These are phyloP conservation scores for Ceratosolen fusciceps DNA, from an alignment of 1,140 invertebrate species.

Conservation along the genomic window DNA sequence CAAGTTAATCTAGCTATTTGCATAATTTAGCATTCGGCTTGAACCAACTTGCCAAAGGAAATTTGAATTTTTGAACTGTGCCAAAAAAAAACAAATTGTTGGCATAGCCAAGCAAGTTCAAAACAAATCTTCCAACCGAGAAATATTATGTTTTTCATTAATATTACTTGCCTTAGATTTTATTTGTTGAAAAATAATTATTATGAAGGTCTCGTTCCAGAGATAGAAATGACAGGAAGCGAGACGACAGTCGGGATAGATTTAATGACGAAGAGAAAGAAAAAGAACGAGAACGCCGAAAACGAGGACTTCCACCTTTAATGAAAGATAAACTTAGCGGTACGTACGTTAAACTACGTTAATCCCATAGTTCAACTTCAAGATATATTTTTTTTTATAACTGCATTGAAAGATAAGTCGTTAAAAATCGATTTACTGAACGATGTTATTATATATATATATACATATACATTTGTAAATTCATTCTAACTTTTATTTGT, in stretches of 20 bases:
- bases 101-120: constrained; percentile 34
- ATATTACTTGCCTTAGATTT: not conserved
- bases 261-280: constrained; percentile 83
- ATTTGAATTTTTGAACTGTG: constrained; percentile 39
- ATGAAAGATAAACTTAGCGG: constrained; percentile 89
- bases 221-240: constrained; percentile 73
- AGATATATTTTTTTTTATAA: not conserved
- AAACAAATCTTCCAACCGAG: not conserved
- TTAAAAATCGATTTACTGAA: not conserved
- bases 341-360: constrained; percentile 70
- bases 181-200: constrained; percentile 18
- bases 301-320: constrained; percentile 89
- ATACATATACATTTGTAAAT: not conserved
- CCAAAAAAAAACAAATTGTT: not conserved
- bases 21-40: constrained; percentile 33
- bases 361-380: too few relatives aligned
- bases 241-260: constrained; percentile 73
- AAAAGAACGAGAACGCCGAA: constrained; percentile 84
- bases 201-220: constrained; percentile 70
- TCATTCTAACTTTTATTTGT: not conserved
- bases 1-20: constrained; percentile 46
- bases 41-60: constrained; percentile 39
- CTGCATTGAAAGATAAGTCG: constrained; percentile 8
- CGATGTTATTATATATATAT: not conserved
- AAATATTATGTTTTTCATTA: not conserved